phyloP scores from a whole-genome alignment of 2,797 vertebrate species.

The Alosa sapidissima region DNA sequence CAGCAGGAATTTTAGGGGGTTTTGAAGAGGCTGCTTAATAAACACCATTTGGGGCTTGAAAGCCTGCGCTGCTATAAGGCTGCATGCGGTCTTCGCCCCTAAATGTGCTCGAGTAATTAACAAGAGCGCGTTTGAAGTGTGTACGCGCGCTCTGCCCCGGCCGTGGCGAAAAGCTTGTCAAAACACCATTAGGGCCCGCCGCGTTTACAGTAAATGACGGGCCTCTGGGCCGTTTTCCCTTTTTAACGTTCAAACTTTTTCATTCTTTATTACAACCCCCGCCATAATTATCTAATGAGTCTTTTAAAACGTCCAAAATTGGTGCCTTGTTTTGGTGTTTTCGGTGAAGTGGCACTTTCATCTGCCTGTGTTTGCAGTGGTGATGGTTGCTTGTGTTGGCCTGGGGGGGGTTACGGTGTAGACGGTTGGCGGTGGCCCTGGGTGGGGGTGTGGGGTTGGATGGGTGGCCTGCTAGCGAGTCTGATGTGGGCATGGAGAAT shows the following conservation, averaged over 20 bases:
- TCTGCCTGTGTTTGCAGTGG: background rate
- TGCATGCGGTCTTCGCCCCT: slow-evolving; percentile 60
- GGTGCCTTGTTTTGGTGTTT: slow-evolving; percentile 18
- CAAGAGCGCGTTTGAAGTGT: slow-evolving; percentile 57
- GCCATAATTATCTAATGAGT: slow-evolving; percentile 14
- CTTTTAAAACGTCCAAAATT: slow-evolving; percentile 12
- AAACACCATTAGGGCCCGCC: slow-evolving; percentile 46
- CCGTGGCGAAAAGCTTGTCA: slow-evolving; percentile 54
- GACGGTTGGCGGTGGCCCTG: background rate
- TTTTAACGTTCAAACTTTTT: background rate
- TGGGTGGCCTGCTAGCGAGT: background rate
- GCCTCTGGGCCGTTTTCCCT: background rate
- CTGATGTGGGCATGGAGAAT: slow-evolving; percentile 23
- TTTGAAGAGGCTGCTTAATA: slow-evolving; percentile 61
- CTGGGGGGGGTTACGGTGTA: background rate
- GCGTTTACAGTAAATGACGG: slow-evolving; percentile 19
- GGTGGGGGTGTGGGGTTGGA: background rate
- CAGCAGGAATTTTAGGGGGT: background rate
- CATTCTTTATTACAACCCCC: background rate
- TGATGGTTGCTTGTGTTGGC: background rate
- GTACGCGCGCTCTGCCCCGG: background rate
- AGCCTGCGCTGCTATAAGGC: slow-evolving; percentile 47
- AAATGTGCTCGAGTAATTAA: slow-evolving; percentile 64
- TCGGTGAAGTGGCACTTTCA: slow-evolving; percentile 10
- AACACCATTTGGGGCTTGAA: slow-evolving; percentile 65